These are phyloP conservation scores for Megalurothrips usitatus DNA, from an alignment of 2,888 invertebrate species.

Conservation along the genomic window DNA sequence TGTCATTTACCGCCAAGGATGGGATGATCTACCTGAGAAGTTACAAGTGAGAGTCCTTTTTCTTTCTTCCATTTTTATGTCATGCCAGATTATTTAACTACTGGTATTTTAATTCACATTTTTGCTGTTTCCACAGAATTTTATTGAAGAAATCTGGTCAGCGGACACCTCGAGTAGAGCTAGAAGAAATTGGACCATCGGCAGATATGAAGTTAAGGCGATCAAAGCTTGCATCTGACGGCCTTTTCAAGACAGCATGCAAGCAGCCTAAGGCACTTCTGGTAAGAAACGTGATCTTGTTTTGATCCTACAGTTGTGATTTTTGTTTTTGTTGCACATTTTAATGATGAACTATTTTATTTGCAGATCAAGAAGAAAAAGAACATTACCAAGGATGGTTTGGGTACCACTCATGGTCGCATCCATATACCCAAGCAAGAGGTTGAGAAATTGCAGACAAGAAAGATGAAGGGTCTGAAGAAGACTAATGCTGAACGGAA, in stretches of 20 bases:
- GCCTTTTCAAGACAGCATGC: slow-evolving; percentile 77
- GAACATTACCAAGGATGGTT: slow-evolving; percentile 79
- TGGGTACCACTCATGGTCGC: slow-evolving; percentile 86
- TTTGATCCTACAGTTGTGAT: neutral
- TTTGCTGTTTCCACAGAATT: slow-evolving; percentile 61
- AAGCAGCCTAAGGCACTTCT: slow-evolving; percentile 74
- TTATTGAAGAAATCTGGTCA: slow-evolving; percentile 86
- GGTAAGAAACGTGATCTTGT: slow-evolving; percentile 42
- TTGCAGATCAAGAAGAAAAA: slow-evolving; percentile 73
- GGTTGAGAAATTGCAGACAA: slow-evolving; percentile 75
- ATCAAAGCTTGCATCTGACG: slow-evolving; percentile 82
- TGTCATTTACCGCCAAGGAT: slow-evolving; percentile 82
- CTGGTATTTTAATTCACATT: neutral
- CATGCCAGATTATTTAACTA: neutral
- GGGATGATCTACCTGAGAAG: slow-evolving; percentile 72
- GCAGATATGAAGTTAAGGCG: slow-evolving; percentile 82
- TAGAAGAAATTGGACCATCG: slow-evolving; percentile 91
- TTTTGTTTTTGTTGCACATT: slow-evolving; percentile 29
- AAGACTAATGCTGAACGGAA: slow-evolving; percentile 60
- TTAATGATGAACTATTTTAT: slow-evolving; percentile 28
- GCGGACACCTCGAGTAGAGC: slow-evolving; percentile 81
- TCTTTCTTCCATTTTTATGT: neutral
- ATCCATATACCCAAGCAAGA: slow-evolving; percentile 91
- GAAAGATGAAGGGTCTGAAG: slow-evolving; percentile 84
- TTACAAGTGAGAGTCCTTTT: slow-evolving; percentile 51